These are phyloP conservation scores for Glossosoma conforme DNA, from an alignment of 1,140 invertebrate species.

Conservation along the genomic window DNA sequence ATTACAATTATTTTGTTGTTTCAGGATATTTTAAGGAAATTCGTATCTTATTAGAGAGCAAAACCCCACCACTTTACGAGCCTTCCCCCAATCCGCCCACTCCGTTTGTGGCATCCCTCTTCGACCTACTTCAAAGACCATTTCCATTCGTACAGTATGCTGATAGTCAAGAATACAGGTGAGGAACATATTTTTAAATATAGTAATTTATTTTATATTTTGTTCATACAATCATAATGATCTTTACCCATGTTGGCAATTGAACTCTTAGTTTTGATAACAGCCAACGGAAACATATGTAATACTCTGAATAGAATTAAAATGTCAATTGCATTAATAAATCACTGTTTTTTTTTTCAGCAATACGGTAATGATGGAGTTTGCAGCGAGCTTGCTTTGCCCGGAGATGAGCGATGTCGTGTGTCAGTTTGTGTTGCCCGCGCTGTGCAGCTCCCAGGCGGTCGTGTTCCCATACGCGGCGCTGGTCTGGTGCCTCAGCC, in stretches of 20 bases:
- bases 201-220: conserved; percentile 32
- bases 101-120: conserved; percentile 65
- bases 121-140: conserved; percentile 73
- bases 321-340: conserved; percentile 11
- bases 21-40: conserved; percentile 71
- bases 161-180: conserved; percentile 40
- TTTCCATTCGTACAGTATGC: conserved; percentile 50
- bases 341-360: conserved; percentile 35
- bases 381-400: conserved; percentile 50
- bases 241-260: too few species aligned
- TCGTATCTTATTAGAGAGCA: conserved; percentile 62
- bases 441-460: conserved; percentile 40
- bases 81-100: conserved; percentile 65
- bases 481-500: conserved; percentile 13
- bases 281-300: too few species aligned
- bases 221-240: conserved; percentile 5
- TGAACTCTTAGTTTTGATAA: too few species aligned
- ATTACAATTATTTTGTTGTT: conserved; percentile 34
- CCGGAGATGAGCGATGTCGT: conserved; percentile 53
- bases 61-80: conserved; percentile 67
- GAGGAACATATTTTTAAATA: too few species aligned
- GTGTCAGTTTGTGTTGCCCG: conserved; percentile 53
- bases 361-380: conserved; percentile 44
- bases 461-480: conserved; percentile 43
- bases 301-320: too few species aligned